These are phyloP conservation scores for Galemys pyrenaicus DNA, from an alignment of 2,113 vertebrate species.

Conservation along the genomic window DNA sequence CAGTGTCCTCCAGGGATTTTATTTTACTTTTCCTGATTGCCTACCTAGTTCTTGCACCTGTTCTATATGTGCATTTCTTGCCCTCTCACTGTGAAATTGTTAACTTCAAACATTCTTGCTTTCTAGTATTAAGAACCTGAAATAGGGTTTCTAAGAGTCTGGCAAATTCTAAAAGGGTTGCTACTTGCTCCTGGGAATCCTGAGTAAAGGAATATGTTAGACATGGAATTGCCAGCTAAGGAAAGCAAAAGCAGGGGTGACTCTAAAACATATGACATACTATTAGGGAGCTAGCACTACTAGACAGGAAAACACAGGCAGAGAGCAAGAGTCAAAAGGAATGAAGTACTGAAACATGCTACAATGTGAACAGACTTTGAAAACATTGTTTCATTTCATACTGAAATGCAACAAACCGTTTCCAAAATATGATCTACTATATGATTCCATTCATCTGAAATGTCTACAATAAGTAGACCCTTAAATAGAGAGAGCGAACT, in stretches of 20 bases:
- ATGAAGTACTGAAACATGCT: neutral
- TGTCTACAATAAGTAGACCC: neutral
- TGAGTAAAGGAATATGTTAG: neutral
- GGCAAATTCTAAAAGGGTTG: neutral
- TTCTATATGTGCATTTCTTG: neutral
- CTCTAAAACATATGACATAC: neutral
- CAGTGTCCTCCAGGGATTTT: neutral
- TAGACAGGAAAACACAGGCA: neutral
- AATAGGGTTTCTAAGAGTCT: neutral
- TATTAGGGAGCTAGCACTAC: neutral
- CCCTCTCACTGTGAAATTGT: neutral
- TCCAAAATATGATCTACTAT: neutral
- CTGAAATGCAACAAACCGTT: conserved; percentile 16
- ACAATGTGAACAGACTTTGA: neutral
- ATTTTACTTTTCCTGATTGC: neutral
- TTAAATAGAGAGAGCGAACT: no score
- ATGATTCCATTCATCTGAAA: neutral
- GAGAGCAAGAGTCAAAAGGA: neutral
- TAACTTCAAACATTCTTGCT: neutral
- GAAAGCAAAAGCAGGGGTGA: neutral
- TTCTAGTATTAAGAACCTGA: neutral
- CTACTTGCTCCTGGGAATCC: neutral
- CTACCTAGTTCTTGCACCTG: neutral
- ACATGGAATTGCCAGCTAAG: neutral
- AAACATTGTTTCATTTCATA: neutral